These are phyloP conservation scores for Karalla daura DNA, from an alignment of 2,797 vertebrate genomes.

Conservation along the genomic window DNA sequence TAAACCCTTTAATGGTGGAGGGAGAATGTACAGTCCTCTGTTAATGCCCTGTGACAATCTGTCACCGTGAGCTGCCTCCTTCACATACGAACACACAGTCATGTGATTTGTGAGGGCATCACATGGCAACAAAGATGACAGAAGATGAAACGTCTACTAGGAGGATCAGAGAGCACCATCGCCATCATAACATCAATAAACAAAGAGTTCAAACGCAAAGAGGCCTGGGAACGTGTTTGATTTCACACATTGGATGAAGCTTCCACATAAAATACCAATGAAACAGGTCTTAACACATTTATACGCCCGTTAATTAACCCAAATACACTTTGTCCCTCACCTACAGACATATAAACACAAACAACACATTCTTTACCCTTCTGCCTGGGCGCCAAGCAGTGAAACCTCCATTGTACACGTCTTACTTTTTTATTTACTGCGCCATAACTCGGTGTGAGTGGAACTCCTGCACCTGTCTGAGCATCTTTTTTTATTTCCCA, in stretches of 20 bases:
- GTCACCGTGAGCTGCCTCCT: not conserved
- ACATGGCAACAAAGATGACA: too few relatives aligned
- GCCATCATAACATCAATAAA: too few relatives aligned
- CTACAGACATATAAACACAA: constrained; percentile 2
- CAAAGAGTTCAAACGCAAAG: too few relatives aligned
- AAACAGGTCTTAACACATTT: constrained; percentile 1
- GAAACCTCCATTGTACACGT: constrained; percentile 11
- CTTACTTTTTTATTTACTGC: constrained; percentile 54
- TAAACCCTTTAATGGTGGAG: not conserved
- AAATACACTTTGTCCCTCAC: not conserved
- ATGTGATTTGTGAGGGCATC: too few relatives aligned
- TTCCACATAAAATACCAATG: not conserved
- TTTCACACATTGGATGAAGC: not conserved
- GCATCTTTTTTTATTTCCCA: constrained; percentile 50
- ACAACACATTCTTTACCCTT: constrained; percentile 19
- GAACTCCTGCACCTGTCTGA: constrained; percentile 62
- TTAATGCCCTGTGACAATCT: not conserved
- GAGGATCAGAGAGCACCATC: too few relatives aligned
- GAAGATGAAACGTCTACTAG: too few relatives aligned
- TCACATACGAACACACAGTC: too few relatives aligned
- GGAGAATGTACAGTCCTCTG: not conserved
- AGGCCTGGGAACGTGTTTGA: too few relatives aligned
- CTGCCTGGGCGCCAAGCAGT: not conserved
- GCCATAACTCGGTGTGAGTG: constrained; percentile 58
- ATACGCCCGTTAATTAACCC: constrained; percentile 3